Percentiles rank a stretch among this genome's conserved stretches.
Conservation (phyloP, 2,888 invertebrate genomes). For the Sthenelais limicola region DNA sequence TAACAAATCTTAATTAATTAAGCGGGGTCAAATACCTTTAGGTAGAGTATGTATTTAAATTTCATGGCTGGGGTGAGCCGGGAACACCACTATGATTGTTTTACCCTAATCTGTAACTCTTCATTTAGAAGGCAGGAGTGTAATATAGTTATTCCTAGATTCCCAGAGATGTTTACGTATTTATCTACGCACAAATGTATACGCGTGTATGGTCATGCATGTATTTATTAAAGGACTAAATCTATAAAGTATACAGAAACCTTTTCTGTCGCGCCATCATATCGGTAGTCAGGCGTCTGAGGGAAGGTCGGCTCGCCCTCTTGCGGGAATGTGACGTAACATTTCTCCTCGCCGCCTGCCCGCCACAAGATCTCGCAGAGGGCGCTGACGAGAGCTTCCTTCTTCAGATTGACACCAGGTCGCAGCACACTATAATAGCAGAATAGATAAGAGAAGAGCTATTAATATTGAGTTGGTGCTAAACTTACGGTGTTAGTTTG, state of each 20-base stretch:
- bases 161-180: too few relatives aligned
- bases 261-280: constrained; percentile 36
- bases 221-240: not conserved
- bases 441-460: too few relatives aligned
- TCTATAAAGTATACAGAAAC: not conserved
- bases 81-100: too few relatives aligned
- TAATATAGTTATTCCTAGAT: not conserved
- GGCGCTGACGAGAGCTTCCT: constrained; percentile 6
- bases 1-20: too few relatives aligned
- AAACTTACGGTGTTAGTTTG: not conserved
- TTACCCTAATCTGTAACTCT: too few relatives aligned
- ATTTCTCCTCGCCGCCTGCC: constrained; percentile 15
- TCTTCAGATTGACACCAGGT: constrained; percentile 3
- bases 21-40: too few relatives aligned
- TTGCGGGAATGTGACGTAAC: constrained; percentile 18
- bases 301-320: not conserved
- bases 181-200: too few relatives aligned
- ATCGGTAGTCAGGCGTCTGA: not conserved
- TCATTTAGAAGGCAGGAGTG: not conserved
- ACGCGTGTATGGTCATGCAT: not conserved
- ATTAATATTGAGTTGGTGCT: not conserved
- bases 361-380: constrained; percentile 38
- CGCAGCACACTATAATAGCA: constrained; percentile 24
- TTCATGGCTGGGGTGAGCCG: too few relatives aligned
- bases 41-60: too few relatives aligned